Evolutionary conservation across 2,113 vertebrate species (phyloP).

Genomic region (Cisticola juncidis): DNA sequence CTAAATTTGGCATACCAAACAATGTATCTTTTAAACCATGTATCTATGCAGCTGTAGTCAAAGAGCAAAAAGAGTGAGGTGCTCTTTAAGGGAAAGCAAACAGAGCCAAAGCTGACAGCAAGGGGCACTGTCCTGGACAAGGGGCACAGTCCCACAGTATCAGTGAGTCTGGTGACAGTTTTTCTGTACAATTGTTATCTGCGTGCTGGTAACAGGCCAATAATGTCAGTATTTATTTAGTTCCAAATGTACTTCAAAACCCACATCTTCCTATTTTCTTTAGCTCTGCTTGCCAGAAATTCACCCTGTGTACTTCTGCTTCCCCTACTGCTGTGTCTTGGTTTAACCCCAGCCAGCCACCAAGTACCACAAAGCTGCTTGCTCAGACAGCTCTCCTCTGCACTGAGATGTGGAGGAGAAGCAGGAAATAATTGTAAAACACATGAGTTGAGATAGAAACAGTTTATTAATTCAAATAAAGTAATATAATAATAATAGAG

Average conservation of each 20-base stretch:
- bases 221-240: conserved; percentile 6
- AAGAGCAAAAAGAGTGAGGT: background rate
- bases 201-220: accelerated
- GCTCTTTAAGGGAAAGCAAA: background rate
- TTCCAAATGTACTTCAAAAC: conserved; percentile 37
- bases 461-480: background rate
- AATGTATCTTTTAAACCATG: background rate
- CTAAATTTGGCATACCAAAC: background rate
- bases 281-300: background rate
- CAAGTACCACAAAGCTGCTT: background rate
- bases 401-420: background rate
- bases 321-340: background rate
- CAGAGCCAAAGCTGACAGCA: background rate
- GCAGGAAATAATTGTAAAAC: background rate
- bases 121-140: background rate
- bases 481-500: background rate
- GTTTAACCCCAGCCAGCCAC: background rate
- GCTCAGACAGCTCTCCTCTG: background rate
- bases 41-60: background rate
- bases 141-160: background rate
- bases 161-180: background rate
- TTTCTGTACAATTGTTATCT: background rate
- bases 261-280: conserved; percentile 41
- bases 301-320: background rate
- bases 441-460: background rate